Evolutionary conservation across 2,888 invertebrate species (phyloP).

Genomic region (Xestoiulus laeticollis): DNA sequence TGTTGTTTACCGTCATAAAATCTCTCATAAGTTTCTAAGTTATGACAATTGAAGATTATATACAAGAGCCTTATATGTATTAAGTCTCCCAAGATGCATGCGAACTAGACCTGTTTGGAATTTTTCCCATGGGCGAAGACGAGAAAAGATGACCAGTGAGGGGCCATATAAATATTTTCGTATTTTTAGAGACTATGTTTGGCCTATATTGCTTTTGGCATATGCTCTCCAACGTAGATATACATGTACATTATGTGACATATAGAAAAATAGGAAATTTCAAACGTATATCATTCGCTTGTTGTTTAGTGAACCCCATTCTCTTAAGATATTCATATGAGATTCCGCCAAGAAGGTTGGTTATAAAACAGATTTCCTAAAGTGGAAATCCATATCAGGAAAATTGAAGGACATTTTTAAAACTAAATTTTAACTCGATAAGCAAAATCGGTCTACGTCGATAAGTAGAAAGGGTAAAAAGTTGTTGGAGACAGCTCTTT

Average conservation of each 20-base stretch:
- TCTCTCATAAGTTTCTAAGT: not conserved
- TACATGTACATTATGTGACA: not conserved
- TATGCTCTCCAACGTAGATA: constrained; percentile 9
- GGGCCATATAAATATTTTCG: not conserved
- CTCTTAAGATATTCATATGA: constrained; percentile 3
- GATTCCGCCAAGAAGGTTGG: not conserved
- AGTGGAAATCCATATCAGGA: not conserved
- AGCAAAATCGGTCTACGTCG: not conserved
- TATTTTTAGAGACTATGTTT: not conserved
- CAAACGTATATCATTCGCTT: constrained; percentile 10
- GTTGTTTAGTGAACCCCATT: constrained; percentile 6
- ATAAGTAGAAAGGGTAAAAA: not conserved
- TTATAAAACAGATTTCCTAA: not conserved
- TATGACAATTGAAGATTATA: not conserved
- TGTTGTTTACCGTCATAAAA: not conserved
- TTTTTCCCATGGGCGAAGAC: constrained; percentile 12
- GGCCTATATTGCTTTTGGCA: not conserved
- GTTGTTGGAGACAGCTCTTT: not conserved
- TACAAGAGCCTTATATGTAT: not conserved
- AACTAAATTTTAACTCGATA: not conserved
- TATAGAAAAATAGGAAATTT: constrained; percentile 23
- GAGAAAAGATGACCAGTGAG: not conserved
- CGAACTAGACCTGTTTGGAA: not conserved
- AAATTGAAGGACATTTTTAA: constrained; percentile 6
- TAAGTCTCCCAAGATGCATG: not conserved